These are phyloP conservation scores for Archivesica marissinica DNA, from an alignment of 1,140 invertebrate species.

Conservation along the genomic window DNA sequence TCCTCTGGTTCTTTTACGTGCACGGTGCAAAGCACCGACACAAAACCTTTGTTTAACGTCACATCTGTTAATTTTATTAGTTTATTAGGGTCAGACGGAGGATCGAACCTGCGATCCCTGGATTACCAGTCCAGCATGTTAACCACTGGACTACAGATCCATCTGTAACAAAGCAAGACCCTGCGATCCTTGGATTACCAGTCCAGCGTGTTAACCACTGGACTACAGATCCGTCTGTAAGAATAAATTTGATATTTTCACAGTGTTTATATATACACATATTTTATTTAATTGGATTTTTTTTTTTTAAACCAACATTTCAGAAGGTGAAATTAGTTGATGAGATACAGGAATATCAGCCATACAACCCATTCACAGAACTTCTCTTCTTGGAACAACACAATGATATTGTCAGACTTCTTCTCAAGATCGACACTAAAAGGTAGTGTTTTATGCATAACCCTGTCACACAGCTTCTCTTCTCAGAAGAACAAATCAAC, in stretches of 20 bases:
- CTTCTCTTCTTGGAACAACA: conserved; percentile 51
- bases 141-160: no score
- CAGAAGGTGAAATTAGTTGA: conserved; percentile 19
- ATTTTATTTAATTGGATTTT: not conserved
- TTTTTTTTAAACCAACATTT: not conserved
- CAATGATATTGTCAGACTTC: conserved; percentile 41
- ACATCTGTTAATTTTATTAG: no score
- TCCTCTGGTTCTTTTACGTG: no score
- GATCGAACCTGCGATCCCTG: no score
- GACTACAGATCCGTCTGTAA: not conserved
- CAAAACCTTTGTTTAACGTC: no score
- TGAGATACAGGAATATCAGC: conserved; percentile 52
- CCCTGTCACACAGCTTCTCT: no score
- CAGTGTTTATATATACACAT: not conserved
- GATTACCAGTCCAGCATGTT: no score
- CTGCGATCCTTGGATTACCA: no score
- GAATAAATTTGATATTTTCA: not conserved
- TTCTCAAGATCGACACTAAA: conserved; percentile 49
- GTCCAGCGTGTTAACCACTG: not conserved
- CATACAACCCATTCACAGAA: conserved; percentile 60
- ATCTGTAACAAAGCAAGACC: no score
- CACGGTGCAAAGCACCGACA: no score
- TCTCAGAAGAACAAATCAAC: no score
- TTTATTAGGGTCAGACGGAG: no score
- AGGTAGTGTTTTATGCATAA: conserved; percentile 29